Evolutionary conservation across 2,113 vertebrate species (phyloP), one percentile per base, ranked within the genome.

Genomic region (Pelodiscus sinensis): DNA sequence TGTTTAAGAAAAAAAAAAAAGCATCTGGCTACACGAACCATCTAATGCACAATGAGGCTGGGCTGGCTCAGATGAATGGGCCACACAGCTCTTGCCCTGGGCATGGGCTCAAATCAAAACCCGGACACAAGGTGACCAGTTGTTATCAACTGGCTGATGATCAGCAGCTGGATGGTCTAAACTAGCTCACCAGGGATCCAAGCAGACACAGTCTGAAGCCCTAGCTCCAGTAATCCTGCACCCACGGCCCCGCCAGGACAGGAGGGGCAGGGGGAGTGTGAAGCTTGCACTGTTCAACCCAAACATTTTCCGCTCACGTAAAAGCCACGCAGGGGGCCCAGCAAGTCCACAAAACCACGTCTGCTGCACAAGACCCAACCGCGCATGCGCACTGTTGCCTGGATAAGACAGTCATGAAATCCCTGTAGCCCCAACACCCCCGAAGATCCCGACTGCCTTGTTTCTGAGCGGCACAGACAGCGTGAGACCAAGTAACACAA

Each of bases 41-140:
- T 52, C 62, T 80, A 0, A 44, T 38, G 10, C 0, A 13, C 14
- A 1, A 4, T 0, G 14, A 25, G 19, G 21, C 31, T 9, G 9
- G 65, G 65, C n/a, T 35, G 65, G 18, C n/a, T 35, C 65, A 9
- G n/a, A 71, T 2, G 4, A 35, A 35, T 10, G 9, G 65, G 65
- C 44, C 44, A 35, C 65, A n/a, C 18, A 19, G n/a, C 65, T n/a
- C 31, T 68, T n/a, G 31, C 65, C 65, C 16, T 16, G 16, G 65
- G 31, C 31, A 19, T 19, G 65, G 15, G 31, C 65, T 68, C 65
- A 19, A n/a, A 68, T n/a, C 16, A n/a, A 68, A 68, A n/a, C 31
- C 16, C 19, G 65, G 31, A 35, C 31, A 68, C 31, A 16, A 31
- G 15, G 8, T 31, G 62, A 68, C 31, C 31, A 18, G 65, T 31